Base-by-base conservation (phyloP, 2,113 vertebrate species). In the Agelaius phoeniceus region DNA sequence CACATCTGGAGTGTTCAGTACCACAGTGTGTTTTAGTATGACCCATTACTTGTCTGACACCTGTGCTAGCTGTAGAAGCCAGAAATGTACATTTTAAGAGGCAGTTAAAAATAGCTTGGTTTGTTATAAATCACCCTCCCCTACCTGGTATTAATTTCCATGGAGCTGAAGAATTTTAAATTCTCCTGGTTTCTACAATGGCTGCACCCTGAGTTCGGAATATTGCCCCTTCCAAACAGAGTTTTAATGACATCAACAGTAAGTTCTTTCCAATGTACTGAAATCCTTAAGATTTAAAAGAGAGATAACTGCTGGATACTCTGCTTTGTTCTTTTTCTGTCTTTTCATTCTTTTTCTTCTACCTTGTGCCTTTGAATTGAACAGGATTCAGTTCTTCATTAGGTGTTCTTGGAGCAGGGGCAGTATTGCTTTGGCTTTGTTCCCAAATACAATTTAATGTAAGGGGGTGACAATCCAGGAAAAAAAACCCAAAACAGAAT, bases 111-210 rank as follows among this genome's bases (percentile, higher is more conserved):
- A 84, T 68, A 89, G 81, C 77, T 82, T 39, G 39, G 15, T 92
- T 94, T 90, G 92, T 78, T 94, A 72, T 48, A 82, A 89, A 91
- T 80, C 58, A 76, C 81, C 77, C 77, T 94, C 84, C 81, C 58
- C 66, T 87, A 66, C 58, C 44, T 76, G 77, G 95, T 93, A 96
- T 96, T 97, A 96, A 95, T 96, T 95, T 93, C 96, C 96, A 96
- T 97, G 94, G 96, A 96, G 96, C 13, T 49, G 41, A 95, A 78
- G 94, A 81, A 93, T 95, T 93, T 91, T 2, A 63, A 90, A 15
- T 83, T 78, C 89, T 75, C 59, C 65, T 59, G 57, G 44, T 87
- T 92, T 65, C 72, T 61, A 61, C 24, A 39, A 84, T 82, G 94
- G 91, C 94, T 73, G 87, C 77, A n/a, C 44, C 3, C 39, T 96